Conservation (phyloP, 2,888 invertebrate genomes). For the Campoplex nolae region DNA sequence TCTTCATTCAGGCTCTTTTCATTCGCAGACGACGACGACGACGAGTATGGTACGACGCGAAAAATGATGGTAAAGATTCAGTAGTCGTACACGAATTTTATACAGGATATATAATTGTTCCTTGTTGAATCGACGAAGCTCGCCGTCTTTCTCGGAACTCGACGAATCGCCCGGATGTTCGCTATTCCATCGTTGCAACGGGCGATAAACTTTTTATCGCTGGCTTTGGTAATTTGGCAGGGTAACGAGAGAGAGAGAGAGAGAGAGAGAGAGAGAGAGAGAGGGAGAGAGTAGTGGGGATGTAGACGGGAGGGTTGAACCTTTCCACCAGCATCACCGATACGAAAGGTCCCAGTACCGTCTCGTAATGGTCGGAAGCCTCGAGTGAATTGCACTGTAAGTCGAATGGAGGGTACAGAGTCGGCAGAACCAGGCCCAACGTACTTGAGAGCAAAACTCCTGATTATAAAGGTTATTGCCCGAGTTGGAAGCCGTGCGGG, state of each 20-base stretch:
- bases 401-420: conserved; percentile 64
- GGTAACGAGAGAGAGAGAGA: conserved; percentile 26
- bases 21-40: not conserved
- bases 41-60: not conserved
- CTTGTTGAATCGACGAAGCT: conserved; percentile 52
- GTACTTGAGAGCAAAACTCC: conserved; percentile 76
- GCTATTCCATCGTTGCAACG: conserved; percentile 60
- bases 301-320: conserved; percentile 56
- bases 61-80: conserved; percentile 49
- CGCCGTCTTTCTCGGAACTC: conserved; percentile 25
- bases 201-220: conserved; percentile 72
- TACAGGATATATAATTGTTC: conserved; percentile 60
- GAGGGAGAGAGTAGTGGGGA: conserved; percentile 9
- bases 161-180: conserved; percentile 54
- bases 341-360: conserved; percentile 67
- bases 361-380: conserved; percentile 70
- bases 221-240: conserved; percentile 70
- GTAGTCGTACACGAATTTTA: conserved; percentile 30
- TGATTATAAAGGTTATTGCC: conserved; percentile 80
- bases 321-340: conserved; percentile 57
- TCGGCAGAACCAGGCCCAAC: conserved; percentile 65
- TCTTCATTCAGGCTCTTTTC: conserved; percentile 29
- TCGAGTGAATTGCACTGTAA: conserved; percentile 71
- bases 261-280: conserved; percentile 22
- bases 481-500: conserved; percentile 74